A percentile compares a stretch with the other conserved stretches of the same genome.
These are phyloP conservation scores for Aquatica leii DNA, from an alignment of 2,888 invertebrate genomes.

Conservation along the genomic window DNA sequence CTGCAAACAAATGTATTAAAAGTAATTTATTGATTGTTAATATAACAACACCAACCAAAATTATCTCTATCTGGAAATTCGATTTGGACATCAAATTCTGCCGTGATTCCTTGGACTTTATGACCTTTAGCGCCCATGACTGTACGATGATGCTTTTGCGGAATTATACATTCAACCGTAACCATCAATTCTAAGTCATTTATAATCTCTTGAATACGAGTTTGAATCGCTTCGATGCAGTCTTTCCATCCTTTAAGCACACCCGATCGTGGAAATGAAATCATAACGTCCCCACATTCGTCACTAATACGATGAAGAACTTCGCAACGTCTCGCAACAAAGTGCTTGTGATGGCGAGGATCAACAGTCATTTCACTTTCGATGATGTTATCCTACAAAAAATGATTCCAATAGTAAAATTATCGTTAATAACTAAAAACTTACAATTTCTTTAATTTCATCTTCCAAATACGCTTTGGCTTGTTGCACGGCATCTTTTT, in stretches of 20 bases:
- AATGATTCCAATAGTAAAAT: conserved; percentile 24
- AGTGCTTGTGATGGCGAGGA: conserved; percentile 92
- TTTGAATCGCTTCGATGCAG: conserved; percentile 92
- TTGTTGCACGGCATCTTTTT: conserved; percentile 87
- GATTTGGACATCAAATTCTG: conserved; percentile 90
- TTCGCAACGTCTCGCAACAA: conserved; percentile 91
- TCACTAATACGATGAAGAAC: conserved; percentile 90
- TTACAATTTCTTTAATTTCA: conserved; percentile 86
- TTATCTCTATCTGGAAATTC: conserved; percentile 92
- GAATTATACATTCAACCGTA: conserved; percentile 83
- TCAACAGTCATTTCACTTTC: conserved; percentile 90
- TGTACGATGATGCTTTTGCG: conserved; percentile 91
- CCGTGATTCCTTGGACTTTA: conserved; percentile 87
- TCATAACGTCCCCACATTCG: conserved; percentile 93
- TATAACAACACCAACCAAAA: conserved; percentile 56
- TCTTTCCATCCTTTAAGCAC: conserved; percentile 87
- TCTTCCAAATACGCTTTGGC: conserved; percentile 86
- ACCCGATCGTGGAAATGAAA: conserved; percentile 92
- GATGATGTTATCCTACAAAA: conserved; percentile 79
- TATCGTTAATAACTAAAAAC: conserved; percentile 47
- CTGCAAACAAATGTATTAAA: conserved; percentile 17
- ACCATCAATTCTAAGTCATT: conserved; percentile 83
- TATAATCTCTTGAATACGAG: conserved; percentile 88
- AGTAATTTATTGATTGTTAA: neutral
- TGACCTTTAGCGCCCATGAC: conserved; percentile 93